Conservation (phyloP, 2,113 vertebrate genomes). For the Clupea harengus region DNA sequence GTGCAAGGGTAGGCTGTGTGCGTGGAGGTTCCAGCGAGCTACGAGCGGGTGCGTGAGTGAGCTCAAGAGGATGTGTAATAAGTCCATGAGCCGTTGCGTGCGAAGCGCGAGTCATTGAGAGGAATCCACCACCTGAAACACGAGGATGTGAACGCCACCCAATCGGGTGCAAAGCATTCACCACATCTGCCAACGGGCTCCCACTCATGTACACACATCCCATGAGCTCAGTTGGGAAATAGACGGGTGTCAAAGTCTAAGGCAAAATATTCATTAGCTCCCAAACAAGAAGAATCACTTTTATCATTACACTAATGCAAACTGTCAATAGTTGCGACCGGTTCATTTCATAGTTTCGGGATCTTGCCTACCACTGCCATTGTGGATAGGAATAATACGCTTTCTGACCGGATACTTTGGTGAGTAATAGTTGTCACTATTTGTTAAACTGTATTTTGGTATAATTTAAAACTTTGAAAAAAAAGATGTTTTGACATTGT, state of each 20-base stretch:
- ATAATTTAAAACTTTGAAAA: background rate
- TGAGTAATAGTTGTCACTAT: background rate
- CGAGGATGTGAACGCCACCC: constrained; percentile 38
- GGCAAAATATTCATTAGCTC: background rate
- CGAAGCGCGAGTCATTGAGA: constrained; percentile 51
- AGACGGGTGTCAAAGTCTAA: background rate
- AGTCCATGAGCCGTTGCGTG: constrained; percentile 47
- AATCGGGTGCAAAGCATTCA: constrained; percentile 48
- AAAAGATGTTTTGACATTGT: background rate
- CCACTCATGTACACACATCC: constrained; percentile 5
- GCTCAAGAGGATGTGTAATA: constrained; percentile 20
- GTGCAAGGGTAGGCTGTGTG: background rate
- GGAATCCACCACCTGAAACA: constrained; percentile 51
- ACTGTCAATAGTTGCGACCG: constrained; percentile 3
- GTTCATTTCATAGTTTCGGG: background rate
- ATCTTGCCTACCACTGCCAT: background rate
- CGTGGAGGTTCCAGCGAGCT: constrained; percentile 2
- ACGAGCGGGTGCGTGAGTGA: constrained; percentile 2
- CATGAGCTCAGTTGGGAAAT: background rate
- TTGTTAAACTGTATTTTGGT: background rate
- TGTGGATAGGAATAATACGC: background rate
- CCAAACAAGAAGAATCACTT: background rate
- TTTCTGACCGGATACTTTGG: background rate
- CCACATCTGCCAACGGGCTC: constrained; percentile 30
- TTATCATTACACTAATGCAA: background rate